Evolutionary conservation across 2,797 vertebrate species (phyloP).

Genomic region (Rhynchonycteris naso): DNA sequence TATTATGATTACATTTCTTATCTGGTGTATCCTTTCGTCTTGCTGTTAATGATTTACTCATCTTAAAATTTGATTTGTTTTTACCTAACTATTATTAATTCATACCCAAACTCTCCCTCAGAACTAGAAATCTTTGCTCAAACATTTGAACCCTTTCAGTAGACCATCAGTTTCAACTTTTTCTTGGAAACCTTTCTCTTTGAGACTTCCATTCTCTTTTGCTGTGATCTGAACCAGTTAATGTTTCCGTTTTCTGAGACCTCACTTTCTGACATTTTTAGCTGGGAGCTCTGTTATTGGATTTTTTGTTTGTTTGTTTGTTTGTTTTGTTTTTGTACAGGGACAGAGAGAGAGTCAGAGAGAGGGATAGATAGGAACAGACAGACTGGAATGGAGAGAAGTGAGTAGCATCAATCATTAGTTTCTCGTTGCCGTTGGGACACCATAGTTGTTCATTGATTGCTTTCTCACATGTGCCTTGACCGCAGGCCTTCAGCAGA

Average conservation of each 20-base stretch:
- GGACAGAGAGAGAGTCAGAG: too few species aligned
- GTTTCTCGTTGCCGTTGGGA: too few species aligned
- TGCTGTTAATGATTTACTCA: neutral
- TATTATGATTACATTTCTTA: neutral
- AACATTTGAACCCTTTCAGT: neutral
- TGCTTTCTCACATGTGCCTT: too few species aligned
- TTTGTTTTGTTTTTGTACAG: too few species aligned
- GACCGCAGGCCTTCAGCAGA: too few species aligned
- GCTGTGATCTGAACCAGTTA: neutral
- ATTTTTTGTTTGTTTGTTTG: too few species aligned
- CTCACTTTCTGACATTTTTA: neutral
- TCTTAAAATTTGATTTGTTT: neutral
- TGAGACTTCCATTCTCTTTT: neutral
- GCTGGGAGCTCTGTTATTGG: neutral
- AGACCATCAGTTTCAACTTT: neutral
- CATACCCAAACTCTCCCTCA: neutral
- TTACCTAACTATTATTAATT: neutral
- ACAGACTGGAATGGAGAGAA: too few species aligned
- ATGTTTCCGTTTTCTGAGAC: neutral
- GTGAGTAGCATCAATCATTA: too few species aligned
- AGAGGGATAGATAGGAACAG: too few species aligned
- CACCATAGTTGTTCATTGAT: too few species aligned
- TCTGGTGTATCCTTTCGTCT: slow-evolving; percentile 11
- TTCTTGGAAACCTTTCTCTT: neutral
- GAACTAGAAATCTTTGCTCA: neutral